Evolutionary conservation across 2,888 invertebrate genomes (phyloP).

Genomic region (Nemotelus nigrinus): DNA sequence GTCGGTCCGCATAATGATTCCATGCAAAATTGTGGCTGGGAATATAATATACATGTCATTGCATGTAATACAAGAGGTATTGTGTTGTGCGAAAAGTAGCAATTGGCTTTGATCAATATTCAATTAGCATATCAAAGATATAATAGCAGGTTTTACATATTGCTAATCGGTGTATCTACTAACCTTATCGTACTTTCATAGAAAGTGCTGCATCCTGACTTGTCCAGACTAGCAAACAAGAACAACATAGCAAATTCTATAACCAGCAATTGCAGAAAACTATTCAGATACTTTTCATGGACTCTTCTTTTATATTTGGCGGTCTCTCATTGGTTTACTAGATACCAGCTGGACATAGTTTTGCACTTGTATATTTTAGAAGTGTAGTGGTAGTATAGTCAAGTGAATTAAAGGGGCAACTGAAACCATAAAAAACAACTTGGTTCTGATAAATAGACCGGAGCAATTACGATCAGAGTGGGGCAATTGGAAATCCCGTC

Average conservation of each 20-base stretch:
- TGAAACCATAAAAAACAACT: not conserved
- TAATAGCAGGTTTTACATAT: not conserved
- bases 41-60: too few relatives aligned
- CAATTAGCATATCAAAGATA: not conserved
- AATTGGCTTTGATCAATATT: not conserved
- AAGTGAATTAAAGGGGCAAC: not conserved
- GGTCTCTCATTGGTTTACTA: conserved; percentile 15
- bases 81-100: not conserved
- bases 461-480: too few relatives aligned
- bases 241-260: too few relatives aligned
- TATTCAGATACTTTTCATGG: not conserved
- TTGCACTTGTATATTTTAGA: not conserved
- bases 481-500: too few relatives aligned
- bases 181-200: too few relatives aligned
- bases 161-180: not conserved
- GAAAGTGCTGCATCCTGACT: too few relatives aligned
- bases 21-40: not conserved
- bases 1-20: not conserved
- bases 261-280: too few relatives aligned
- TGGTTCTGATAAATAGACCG: not conserved
- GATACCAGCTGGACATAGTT: not conserved
- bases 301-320: conserved; percentile 13
- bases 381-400: not conserved
- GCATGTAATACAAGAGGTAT: not conserved
- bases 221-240: too few relatives aligned